Evolutionary conservation across 2,797 vertebrate species (phyloP), one percentile per base, ranked within the genome.

Genomic region (Poeciliopsis infans): DNA sequence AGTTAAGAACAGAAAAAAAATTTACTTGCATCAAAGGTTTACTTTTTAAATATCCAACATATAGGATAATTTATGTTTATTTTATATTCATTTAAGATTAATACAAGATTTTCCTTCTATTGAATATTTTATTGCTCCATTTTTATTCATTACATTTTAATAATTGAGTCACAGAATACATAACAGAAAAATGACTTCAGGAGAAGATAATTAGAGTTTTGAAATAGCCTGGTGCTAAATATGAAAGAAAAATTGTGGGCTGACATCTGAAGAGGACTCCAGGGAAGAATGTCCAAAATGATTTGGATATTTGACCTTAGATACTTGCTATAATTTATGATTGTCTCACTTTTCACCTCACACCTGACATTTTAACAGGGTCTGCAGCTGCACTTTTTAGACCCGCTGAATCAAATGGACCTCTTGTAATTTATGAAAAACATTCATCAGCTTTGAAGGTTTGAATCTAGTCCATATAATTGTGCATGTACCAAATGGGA

Each of bases 381-480:
- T 66, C 61, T 66, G 18, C 64, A 23, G 64, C 64, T 68, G 41
- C 64, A 23, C 36, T 2, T 41, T 36, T 39, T 20, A 36, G 61
- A 39, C 18, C 61, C 6, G 5, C 28, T 33, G 57, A 61, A 61
- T 33, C 57, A 33, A 31, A 31, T 59, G 25, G 11, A 59, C 28
- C 4, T 31, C 6, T 28, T 59, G 25, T n/a, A 55, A 55, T 55
- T 55, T 55, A 55, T 28, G n/a, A 61, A 61, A 61, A 33, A 7
- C 1, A 64, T 36, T 20, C 2, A 36, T 36, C 59, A 64, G 15
- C 5, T 64, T 64, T 41, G 39, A 25, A 73, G 64, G 33, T 79
- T 36, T 79, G 76, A 55, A 68, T 11, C 18, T 41, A 25, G 18
- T 39, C 7, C 82, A 72, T 59, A 71, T 51, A 79, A 77, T 31